These are phyloP conservation scores for Parotocinclus haroldoi DNA, from an alignment of 2,797 vertebrate genomes.

Conservation along the genomic window DNA sequence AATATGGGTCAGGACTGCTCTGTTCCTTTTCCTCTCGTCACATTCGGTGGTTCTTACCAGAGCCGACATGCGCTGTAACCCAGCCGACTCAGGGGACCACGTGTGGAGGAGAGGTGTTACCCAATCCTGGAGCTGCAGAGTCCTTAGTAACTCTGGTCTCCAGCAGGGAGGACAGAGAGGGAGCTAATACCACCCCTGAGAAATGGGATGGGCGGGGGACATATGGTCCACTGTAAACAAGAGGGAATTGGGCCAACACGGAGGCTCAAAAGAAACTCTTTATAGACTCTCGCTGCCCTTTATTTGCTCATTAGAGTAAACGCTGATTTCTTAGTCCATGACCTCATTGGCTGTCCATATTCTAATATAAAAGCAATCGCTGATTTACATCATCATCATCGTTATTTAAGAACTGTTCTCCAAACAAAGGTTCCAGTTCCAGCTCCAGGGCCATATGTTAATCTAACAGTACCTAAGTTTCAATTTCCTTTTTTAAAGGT, in stretches of 20 bases:
- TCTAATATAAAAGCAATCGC: no score
- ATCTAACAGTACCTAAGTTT: no score
- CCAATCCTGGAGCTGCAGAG: constrained; percentile 27
- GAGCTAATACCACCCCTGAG: constrained; percentile 27
- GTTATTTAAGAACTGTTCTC: no score
- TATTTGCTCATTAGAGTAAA: constrained; percentile 25
- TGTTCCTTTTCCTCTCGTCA: constrained; percentile 29
- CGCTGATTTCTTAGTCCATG: not conserved
- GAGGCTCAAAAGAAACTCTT: constrained; percentile 5
- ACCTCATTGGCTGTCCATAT: no score
- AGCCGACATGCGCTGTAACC: constrained; percentile 44
- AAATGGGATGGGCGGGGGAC: constrained; percentile 15
- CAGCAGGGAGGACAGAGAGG: constrained; percentile 20
- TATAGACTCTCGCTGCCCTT: not conserved
- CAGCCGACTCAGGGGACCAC: constrained; percentile 32
- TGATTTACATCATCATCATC: no score
- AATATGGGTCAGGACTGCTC: no score
- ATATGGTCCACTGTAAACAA: constrained; percentile 45
- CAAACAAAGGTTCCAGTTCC: no score
- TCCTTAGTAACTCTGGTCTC: constrained; percentile 25
- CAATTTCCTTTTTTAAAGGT: no score
- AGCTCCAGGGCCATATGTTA: no score
- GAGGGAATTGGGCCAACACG: constrained; percentile 21
- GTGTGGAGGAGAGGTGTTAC: constrained; percentile 41
- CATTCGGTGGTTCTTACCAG: constrained; percentile 18